Evolutionary conservation across 2,888 invertebrate genomes (phyloP).

Genomic region (Eurois occulta): DNA sequence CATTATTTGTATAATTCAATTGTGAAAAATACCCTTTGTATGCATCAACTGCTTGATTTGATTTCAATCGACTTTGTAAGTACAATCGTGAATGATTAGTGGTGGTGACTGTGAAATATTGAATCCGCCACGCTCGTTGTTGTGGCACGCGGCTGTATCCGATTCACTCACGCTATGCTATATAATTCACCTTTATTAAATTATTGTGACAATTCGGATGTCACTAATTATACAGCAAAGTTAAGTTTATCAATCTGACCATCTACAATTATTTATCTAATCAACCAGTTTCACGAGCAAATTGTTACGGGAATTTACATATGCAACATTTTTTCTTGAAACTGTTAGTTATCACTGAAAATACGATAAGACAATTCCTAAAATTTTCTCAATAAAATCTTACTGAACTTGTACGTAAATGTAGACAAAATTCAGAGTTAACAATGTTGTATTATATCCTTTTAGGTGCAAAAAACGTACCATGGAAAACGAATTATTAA

Average conservation of each 20-base stretch:
- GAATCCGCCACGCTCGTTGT: conserved; percentile 83
- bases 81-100: conserved; percentile 85
- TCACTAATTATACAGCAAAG: conserved; percentile 45
- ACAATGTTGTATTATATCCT: conserved; percentile 2
- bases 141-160: conserved; percentile 81
- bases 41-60: conserved; percentile 69
- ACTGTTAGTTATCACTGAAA: conserved; percentile 2
- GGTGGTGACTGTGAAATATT: conserved; percentile 87
- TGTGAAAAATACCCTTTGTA: conserved; percentile 49
- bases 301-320: not conserved
- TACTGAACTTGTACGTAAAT: not conserved
- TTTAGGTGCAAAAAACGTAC: conserved; percentile 26
- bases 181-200: conserved; percentile 67
- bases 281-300: not conserved
- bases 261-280: conserved; percentile 15
- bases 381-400: not conserved
- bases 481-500: conserved; percentile 38
- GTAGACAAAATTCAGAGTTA: not conserved
- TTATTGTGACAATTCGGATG: conserved; percentile 52
- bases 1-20: conserved; percentile 35
- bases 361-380: not conserved
- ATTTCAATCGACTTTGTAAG: conserved; percentile 82
- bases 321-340: not conserved
- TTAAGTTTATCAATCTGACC: not conserved
- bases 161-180: conserved; percentile 74